phyloP scores from a whole-genome alignment of 2,113 vertebrate genomes.

The Fulmarus glacialis region DNA sequence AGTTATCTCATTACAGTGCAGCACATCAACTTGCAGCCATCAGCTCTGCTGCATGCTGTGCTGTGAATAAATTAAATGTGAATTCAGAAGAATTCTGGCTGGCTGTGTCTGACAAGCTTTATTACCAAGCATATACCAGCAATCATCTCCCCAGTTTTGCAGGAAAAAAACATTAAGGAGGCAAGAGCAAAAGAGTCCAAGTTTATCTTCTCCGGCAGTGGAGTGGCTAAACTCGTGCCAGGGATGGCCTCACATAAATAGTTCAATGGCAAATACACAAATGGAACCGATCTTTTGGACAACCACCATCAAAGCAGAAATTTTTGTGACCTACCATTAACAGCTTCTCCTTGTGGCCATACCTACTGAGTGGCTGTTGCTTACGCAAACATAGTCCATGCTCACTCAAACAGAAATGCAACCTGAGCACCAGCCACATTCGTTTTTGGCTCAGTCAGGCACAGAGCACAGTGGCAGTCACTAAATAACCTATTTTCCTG shows the following conservation, averaged over 20 bases:
- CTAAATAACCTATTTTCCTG: not conserved
- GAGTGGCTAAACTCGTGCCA: not conserved
- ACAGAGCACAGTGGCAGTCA: not conserved
- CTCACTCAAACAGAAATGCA: not conserved
- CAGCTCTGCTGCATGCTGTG: conserved; percentile 46
- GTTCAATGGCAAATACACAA: not conserved
- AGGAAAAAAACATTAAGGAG: not conserved
- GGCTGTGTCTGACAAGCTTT: conserved; percentile 40
- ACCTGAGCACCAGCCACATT: not conserved
- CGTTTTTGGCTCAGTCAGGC: not conserved
- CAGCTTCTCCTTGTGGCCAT: not conserved
- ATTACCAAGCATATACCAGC: conserved; percentile 24
- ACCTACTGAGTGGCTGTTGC: not conserved
- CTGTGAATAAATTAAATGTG: conserved; percentile 72
- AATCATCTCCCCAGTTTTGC: conserved; percentile 12
- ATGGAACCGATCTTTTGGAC: accelerated
- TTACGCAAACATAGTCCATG: not conserved
- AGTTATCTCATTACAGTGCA: conserved; percentile 75
- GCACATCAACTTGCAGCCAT: conserved; percentile 71
- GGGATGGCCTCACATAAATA: not conserved
- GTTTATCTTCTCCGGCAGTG: not conserved
- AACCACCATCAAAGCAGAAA: not conserved
- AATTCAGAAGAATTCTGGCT: conserved; percentile 62
- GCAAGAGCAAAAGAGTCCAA: not conserved
- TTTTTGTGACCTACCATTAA: not conserved